Evolutionary conservation across 2,888 invertebrate genomes (phyloP), one percentile per base, ranked within the genome.

Genomic region (Aricia artaxerxes): DNA sequence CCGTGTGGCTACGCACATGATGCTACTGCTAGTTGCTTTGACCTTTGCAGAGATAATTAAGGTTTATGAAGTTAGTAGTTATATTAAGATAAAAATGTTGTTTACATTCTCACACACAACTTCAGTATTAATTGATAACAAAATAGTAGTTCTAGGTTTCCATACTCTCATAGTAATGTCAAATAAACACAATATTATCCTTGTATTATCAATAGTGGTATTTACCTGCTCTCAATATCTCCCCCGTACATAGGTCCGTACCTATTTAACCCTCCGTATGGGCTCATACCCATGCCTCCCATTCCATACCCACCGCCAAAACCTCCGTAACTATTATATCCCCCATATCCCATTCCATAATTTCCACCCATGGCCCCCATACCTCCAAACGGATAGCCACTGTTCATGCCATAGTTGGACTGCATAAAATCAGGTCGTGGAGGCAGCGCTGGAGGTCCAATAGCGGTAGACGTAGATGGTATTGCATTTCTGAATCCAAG

Each of bases 141-240:
- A 57, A 35, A 53, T 76, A 35, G 31, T 31, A 35, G 31, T 16
- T 31, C 35, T 53, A 57, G 35, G 16, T 16, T 53, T 76, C 6
- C 53, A 53, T 13, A 49, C 6, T 35, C 53, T 16, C 35, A 13
- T 16, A 24, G 31, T 75, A 49, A 53, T 31, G 16, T 16, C 1
- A 31, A 24, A 57, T 13, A 76, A n/a, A 75, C 6, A n/a, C 76
- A 78, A 75, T 2, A 49, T 78, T 79, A 79, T 80, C 82, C 80
- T 79, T 24, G 31, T 73, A 80, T 38, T 35, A 69, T 79, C 78
- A 78, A 73, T 78, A 80, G 78, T 73, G 13, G 64, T 78, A 81
- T 84, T 83, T 86, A 96, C 95, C 96, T 95, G 89, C 95, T 95
- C 90, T 96, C 97, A 80, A 95, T 93, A 86, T 96, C 96, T 81